A percentile compares a stretch with the other conserved stretches of the same genome.
phyloP scores from a whole-genome alignment of 2,797 vertebrate genomes.

The Tragelaphus oryx region DNA sequence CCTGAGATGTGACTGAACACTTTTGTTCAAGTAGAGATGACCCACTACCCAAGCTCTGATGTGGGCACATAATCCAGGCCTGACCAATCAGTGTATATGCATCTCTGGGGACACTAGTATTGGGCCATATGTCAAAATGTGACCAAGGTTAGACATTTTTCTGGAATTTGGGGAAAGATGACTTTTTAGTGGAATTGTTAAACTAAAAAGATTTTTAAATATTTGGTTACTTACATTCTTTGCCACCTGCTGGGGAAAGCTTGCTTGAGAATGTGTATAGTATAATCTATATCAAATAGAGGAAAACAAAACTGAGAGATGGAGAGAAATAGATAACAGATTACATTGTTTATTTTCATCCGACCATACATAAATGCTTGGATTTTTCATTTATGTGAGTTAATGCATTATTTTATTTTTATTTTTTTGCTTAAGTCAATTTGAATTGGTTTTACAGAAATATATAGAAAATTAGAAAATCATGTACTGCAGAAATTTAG shows the following conservation, averaged over 20 bases:
- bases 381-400: background rate
- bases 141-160: background rate
- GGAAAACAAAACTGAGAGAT: background rate
- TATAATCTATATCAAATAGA: background rate
- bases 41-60: background rate
- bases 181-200: background rate
- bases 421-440: background rate
- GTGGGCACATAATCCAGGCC: background rate
- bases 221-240: background rate
- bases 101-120: background rate
- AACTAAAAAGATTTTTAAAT: background rate
- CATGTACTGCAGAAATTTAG: background rate
- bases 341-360: background rate
- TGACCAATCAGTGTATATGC: background rate
- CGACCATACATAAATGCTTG: background rate
- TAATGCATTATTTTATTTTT: background rate
- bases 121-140: background rate
- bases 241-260: background rate
- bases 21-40: background rate
- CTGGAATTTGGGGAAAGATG: background rate
- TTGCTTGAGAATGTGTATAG: background rate
- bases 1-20: background rate
- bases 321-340: background rate
- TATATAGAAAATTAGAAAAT: background rate
- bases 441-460: background rate